Evolutionary conservation across 1,140 invertebrate species (phyloP), one percentile per base, ranked within the genome.

Genomic region (Diabrotica virgifera): DNA sequence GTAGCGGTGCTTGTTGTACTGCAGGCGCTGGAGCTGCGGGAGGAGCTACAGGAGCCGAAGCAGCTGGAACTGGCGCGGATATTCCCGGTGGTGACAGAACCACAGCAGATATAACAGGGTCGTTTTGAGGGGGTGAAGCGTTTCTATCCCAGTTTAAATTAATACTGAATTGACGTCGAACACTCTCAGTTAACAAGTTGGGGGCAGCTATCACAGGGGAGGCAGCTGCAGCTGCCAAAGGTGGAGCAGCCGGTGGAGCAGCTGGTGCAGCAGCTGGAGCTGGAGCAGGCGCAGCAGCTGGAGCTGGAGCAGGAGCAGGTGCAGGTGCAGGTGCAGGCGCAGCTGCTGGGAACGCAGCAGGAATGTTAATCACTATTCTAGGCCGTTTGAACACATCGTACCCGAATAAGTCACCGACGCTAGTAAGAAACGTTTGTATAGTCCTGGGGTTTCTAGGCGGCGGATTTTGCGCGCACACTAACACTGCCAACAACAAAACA

Each of bases 371-470:
- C 10, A 59, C 38, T 24, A 59, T 59, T 12, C 52, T 62, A 50
- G 62, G 62, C 24, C 62, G 37, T 24, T 64, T 64, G 24, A 58
- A 59, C 37, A 64, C 62, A 50, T 64, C 62, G 62, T 51, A 63
- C n/a, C 62, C 62, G 38, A 64, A 59, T 7, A 64, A 58, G 7
- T 64, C 62, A 11, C 62, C 62, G 7, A 64, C 62, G 13, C 35
- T 64, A 2, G 54, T 64, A 9, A 64, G 51, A n/a, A 64, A 56
- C 4, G 12, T 35, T 35, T 57, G 54, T 8, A 64, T 64, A 58
- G 13, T 64, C n/a, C 62, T 46, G 8, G 24, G 57, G 54, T 56
- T 36, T 57, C 62, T 56, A 10, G 35, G 14, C 0, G 53, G 24
- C 8, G 37, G 11, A 54, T 62, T 54, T n/a, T 54, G 51, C n/a